Evolutionary conservation across 2,888 invertebrate species (phyloP).

Genomic region (Pomacea canaliculata): DNA sequence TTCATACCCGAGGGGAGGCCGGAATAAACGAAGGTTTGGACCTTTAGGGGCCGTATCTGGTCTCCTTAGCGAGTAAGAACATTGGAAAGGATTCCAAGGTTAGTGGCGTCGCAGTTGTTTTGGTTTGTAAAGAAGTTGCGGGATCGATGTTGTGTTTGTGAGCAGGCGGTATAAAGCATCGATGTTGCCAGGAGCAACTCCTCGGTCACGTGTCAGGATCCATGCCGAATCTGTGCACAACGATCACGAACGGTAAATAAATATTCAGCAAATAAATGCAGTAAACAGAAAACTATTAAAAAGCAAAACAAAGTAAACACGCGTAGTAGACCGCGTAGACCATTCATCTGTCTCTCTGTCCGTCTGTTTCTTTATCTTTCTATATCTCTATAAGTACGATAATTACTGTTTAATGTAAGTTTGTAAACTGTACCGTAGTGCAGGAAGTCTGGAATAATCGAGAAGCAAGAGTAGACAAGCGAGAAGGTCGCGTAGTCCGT

Average conservation of each 20-base stretch:
- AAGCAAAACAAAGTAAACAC: not conserved
- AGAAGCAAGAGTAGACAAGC: conserved; percentile 13
- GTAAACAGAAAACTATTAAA: not conserved
- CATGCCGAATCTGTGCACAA: not conserved
- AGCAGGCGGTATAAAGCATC: not conserved
- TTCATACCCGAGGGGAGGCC: too few relatives aligned
- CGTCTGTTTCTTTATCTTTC: conserved; percentile 1
- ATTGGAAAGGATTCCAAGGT: too few relatives aligned
- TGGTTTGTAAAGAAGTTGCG: not conserved
- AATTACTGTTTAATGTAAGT: too few relatives aligned
- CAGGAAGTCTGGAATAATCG: not conserved
- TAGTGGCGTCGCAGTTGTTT: not conserved
- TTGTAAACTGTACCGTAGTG: not conserved
- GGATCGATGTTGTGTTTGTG: not conserved
- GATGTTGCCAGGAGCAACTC: not conserved
- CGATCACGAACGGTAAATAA: not conserved
- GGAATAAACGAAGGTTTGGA: too few relatives aligned
- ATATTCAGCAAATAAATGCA: not conserved
- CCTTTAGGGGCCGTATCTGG: too few relatives aligned
- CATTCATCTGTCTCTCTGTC: not conserved
- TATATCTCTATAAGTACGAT: not conserved
- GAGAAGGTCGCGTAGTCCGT: conserved; percentile 4
- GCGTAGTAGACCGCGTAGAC: not conserved
- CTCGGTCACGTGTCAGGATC: conserved; percentile 11
- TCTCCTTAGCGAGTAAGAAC: too few relatives aligned